phyloP scores from a whole-genome alignment of 1,140 invertebrate species.

The Danaus plexippus region DNA sequence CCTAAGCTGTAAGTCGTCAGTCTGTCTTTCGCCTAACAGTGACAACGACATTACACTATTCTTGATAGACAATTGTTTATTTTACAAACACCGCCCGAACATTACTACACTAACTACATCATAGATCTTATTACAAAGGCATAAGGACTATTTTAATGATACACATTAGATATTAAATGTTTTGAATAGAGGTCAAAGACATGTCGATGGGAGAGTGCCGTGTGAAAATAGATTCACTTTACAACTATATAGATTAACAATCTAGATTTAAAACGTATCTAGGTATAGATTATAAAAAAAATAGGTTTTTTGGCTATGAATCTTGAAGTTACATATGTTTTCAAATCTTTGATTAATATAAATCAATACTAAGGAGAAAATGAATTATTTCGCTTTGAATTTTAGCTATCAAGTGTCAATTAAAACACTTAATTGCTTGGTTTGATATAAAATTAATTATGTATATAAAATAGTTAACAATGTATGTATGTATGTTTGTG shows the following conservation, averaged over 20 bases:
- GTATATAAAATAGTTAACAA: too few species aligned
- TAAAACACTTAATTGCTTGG: too few species aligned
- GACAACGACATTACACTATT: constrained; percentile 56
- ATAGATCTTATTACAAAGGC: constrained; percentile 2
- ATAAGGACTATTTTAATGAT: constrained; percentile 6
- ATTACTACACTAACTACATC: not conserved
- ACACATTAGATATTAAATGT: constrained; percentile 18
- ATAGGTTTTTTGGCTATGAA: not conserved
- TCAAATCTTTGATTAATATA: too few species aligned
- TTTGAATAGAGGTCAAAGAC: constrained; percentile 50
- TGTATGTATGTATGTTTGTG: too few species aligned
- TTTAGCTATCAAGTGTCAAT: too few species aligned
- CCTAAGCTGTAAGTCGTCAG: constrained; percentile 16
- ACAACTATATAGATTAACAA: constrained; percentile 8
- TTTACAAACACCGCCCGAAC: constrained; percentile 43
- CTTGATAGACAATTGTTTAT: constrained; percentile 54
- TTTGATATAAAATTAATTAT: too few species aligned
- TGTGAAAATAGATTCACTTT: constrained; percentile 28
- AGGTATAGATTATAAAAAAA: not conserved
- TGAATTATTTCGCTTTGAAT: too few species aligned
- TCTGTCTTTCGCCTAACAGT: constrained; percentile 39
- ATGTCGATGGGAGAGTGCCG: constrained; percentile 28
- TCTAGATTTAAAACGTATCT: constrained; percentile 3
- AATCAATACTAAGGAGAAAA: too few species aligned
- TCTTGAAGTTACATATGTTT: too few species aligned